Percentiles rank a stretch among this genome's conserved stretches.
Evolutionary conservation across 2,888 invertebrate species (phyloP).

Genomic region (Acrobasis suavella): DNA sequence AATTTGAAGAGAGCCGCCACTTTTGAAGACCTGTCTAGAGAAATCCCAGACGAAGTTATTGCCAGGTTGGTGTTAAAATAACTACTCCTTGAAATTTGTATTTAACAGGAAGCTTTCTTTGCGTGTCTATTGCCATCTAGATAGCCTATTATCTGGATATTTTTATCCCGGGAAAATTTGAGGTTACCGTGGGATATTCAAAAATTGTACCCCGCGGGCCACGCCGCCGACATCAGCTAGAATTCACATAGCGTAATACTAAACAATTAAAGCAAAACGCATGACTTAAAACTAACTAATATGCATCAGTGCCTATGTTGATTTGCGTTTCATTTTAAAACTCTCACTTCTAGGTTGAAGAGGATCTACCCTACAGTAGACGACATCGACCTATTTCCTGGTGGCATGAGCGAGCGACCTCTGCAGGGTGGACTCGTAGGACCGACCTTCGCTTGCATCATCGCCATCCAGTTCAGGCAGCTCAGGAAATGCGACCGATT

Average conservation of each 20-base stretch:
- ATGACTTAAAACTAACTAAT: too few relatives aligned
- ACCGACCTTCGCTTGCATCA: conserved; percentile 96
- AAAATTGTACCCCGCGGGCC: too few relatives aligned
- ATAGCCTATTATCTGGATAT: too few relatives aligned
- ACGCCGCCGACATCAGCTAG: too few relatives aligned
- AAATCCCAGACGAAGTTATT: conserved; percentile 93
- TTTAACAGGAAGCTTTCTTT: too few relatives aligned
- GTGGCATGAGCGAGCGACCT: conserved; percentile 94
- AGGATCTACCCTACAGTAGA: conserved; percentile 94
- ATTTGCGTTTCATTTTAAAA: neutral
- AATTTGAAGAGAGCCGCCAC: conserved; percentile 92
- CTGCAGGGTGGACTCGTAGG: conserved; percentile 96
- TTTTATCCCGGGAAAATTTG: too few relatives aligned
- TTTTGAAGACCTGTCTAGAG: conserved; percentile 93
- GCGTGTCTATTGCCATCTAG: too few relatives aligned
- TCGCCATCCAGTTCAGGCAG: conserved; percentile 96
- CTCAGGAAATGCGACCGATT: conserved; percentile 96
- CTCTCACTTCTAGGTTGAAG: conserved; percentile 80
- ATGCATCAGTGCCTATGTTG: too few relatives aligned
- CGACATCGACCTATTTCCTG: conserved; percentile 98
- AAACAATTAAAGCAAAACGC: too few relatives aligned
- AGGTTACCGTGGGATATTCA: too few relatives aligned
- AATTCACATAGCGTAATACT: too few relatives aligned
- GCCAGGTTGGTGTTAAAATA: conserved; percentile 62
- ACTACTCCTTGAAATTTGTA: neutral